A percentile compares a stretch with the other conserved stretches of the same genome.
Conservation (phyloP, 64 coral and sea anemone genomes). For the Orbicella faveolata region DNA sequence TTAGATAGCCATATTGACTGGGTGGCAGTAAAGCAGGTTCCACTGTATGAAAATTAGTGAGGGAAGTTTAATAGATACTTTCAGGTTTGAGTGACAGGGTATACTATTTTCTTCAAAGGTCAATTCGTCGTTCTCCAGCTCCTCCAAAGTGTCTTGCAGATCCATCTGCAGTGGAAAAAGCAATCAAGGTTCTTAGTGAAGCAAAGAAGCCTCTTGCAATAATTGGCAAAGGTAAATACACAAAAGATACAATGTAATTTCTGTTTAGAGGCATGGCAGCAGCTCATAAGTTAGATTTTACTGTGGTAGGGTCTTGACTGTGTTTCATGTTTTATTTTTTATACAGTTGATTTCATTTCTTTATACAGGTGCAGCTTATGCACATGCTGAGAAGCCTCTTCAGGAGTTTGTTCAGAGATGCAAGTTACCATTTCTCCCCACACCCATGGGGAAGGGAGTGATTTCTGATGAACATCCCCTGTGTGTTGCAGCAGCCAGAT, state of each 20-base stretch:
- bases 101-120: slow-evolving; percentile 36
- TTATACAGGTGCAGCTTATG: slow-evolving; percentile 78
- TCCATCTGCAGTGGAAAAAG: slow-evolving; percentile 49
- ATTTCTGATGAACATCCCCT: slow-evolving; percentile 90
- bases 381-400: slow-evolving; percentile 71
- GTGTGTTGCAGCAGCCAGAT: slow-evolving; percentile 85
- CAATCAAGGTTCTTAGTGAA: slow-evolving; percentile 59
- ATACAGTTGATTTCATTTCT: not conserved
- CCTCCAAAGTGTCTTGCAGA: slow-evolving; percentile 88
- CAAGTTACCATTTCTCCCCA: slow-evolving; percentile 87
- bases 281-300: too few species aligned
- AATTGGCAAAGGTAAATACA: slow-evolving; percentile 86
- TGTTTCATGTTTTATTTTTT: not conserved
- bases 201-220: slow-evolving; percentile 77
- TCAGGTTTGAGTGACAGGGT: too few species aligned
- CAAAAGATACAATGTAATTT: not conserved
- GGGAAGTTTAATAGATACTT: too few species aligned
- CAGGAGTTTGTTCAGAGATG: slow-evolving; percentile 73
- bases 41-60: too few species aligned
- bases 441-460: slow-evolving; percentile 97
- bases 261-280: not conserved
- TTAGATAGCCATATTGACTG: too few species aligned
- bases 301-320: not conserved
- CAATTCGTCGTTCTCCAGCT: slow-evolving; percentile 34
- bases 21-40: too few species aligned